These are phyloP conservation scores for Atta cephalotes DNA, from an alignment of 1,140 invertebrate species.

Conservation along the genomic window DNA sequence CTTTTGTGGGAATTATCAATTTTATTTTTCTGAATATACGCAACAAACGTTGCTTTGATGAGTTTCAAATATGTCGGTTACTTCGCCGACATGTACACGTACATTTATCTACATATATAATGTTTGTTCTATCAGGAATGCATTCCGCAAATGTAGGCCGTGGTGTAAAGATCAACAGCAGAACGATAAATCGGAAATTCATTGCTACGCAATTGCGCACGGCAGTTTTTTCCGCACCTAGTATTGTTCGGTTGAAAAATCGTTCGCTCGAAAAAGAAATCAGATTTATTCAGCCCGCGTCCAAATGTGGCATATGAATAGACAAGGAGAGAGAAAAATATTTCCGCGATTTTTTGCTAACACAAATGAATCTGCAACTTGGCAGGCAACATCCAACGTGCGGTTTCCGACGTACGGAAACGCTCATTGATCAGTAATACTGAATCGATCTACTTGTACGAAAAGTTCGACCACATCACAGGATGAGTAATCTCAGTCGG, in stretches of 20 bases:
- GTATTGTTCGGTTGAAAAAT: slow-evolving; percentile 59
- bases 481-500: not conserved
- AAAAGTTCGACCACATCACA: slow-evolving; percentile 10
- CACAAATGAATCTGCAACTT: slow-evolving; percentile 60
- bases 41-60: not conserved
- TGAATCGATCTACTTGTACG: slow-evolving; percentile 14
- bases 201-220: slow-evolving; percentile 46
- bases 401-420: not conserved
- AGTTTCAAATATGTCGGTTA: not conserved
- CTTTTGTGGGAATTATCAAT: slow-evolving; percentile 29
- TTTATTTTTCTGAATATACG: slow-evolving; percentile 6
- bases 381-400: slow-evolving; percentile 37
- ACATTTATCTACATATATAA: not conserved
- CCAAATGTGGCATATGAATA: slow-evolving; percentile 43
- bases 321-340: slow-evolving; percentile 53
- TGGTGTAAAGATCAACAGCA: slow-evolving; percentile 1
- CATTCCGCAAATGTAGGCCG: not conserved
- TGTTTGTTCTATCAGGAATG: not conserved
- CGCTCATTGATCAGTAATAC: slow-evolving; percentile 35
- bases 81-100: not conserved
- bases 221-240: slow-evolving; percentile 1
- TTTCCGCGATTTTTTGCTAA: slow-evolving; percentile 47
- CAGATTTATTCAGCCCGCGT: slow-evolving; percentile 43
- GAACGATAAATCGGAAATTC: slow-evolving; percentile 48
- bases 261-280: slow-evolving; percentile 50